Evolutionary conservation across 2,888 invertebrate genomes (phyloP), one percentile per base, ranked within the genome.

Genomic region (Metopia argyrocephala): DNA sequence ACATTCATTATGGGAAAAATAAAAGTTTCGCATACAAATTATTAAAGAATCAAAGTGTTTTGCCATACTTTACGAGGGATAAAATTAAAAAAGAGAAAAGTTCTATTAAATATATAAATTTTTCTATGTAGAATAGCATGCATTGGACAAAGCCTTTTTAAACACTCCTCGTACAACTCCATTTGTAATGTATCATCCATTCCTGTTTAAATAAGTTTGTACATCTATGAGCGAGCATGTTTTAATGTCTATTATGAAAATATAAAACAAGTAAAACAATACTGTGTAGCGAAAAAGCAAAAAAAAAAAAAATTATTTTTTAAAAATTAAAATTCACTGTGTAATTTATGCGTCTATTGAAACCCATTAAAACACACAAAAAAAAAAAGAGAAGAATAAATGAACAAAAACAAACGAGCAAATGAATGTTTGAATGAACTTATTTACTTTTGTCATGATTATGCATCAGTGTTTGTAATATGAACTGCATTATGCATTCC

Each of bases 281-380:
- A 31, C 2, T 52, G 46, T 2, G n/a, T n/a, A n/a, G n/a, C n/a
- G n/a, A n/a, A n/a, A n/a, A n/a, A n/a, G n/a, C 21, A 18, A 3
- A 18, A 62, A 54, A 48, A 64, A 59, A 0, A 21, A 75, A 62
- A 64, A 74, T 57, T 7, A 73, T 52, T 70, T 38, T 79, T 62
- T 38, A 56, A 64, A 75, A 68, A 75, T 73, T 73, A 69, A 76
- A 76, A 80, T 76, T 76, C 80, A 69, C 64, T 64, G 57, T 57
- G 76, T 73, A 80, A 80, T 76, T 80, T 80, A 80, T 80, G 80
- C 80, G 80, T 80, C 73, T 80, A 76, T 76, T 80, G 73, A 80
- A 80, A 68, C 38, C 76, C 73, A 80, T 80, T 80, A 73, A 76
- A 68, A 79, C 64, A 70, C 64, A 28, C 28, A 52, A 64, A 71